Conservation (phyloP, 2,888 invertebrate species). For the Melanchra persicariae region DNA sequence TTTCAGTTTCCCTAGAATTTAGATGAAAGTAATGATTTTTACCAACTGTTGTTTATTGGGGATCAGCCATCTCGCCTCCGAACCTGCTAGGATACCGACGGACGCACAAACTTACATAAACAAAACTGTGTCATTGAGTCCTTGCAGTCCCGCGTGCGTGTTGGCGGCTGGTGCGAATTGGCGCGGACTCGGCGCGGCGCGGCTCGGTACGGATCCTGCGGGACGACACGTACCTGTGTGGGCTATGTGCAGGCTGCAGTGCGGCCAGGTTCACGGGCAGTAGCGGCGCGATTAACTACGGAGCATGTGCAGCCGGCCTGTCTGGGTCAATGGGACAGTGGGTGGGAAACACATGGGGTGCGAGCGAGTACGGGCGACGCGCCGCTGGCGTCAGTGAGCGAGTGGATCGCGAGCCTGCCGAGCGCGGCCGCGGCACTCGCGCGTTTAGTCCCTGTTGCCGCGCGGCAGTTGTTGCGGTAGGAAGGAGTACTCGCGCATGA, state of each 20-base stretch:
- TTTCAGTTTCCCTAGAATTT: constrained; percentile 1
- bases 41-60: constrained; percentile 26
- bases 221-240: constrained; percentile 70
- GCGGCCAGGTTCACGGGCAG: constrained; percentile 74
- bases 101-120: constrained; percentile 79
- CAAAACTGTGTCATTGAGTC: constrained; percentile 60
- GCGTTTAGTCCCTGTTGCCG: constrained; percentile 78
- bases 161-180: background rate
- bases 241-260: constrained; percentile 70
- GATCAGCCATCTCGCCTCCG: constrained; percentile 30
- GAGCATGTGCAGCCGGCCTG: constrained; percentile 74
- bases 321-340: constrained; percentile 74
- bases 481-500: constrained; percentile 82
- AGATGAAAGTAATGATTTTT: background rate
- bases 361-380: constrained; percentile 66
- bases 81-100: constrained; percentile 70
- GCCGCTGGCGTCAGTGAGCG: constrained; percentile 68
- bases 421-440: constrained; percentile 88
- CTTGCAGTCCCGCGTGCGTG: background rate
- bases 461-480: constrained; percentile 82
- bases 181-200: background rate
- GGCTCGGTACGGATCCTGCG: background rate
- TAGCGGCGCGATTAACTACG: constrained; percentile 75
- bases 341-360: constrained; percentile 76
- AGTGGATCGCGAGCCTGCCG: constrained; percentile 80